Base-by-base conservation (phyloP, 2,797 vertebrate species). In the Sebastolobus alascanus region DNA sequence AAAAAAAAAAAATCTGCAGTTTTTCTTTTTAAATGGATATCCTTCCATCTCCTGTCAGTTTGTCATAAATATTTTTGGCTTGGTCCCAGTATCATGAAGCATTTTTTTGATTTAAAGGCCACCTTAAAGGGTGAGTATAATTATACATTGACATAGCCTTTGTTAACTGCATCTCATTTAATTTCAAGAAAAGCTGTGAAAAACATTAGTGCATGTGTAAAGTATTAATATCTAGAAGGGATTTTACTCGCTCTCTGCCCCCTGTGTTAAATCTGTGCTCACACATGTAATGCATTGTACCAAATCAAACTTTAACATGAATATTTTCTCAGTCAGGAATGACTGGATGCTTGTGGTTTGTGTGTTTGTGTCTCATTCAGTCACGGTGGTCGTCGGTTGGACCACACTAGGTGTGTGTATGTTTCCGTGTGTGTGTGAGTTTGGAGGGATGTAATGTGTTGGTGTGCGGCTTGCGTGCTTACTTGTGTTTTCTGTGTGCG, bases 381-480 rank as follows among this genome's bases (percentile, higher is more conserved):
- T 88, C 92, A 88, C 59, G 90, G 92, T 92, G 92, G 87, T 91
- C 90, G 89, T 75, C 5, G 83, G 75, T 86, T 20, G 85, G 93
- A 93, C 92, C 93, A 94, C 93, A 94, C 90, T 82, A 83, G 84
- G 89, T 83, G 89, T 83, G 83, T 66, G 83, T 83, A 56, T 89
- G 80, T 90, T 82, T 84, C 54, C 69, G 31, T 76, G 89, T 83
- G 89, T 90, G 31, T 76, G 69, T 73, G 76, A 75, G 70, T 79
- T 82, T 76, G 59, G 52, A 80, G 66, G 35, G 61, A 72, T 65
- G 69, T 54, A 29, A 52, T 73, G 77, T 75, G 68, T 71, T 25
- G 50, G 75, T 56, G 73, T 76, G 75, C 54, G 71, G 68, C 37
- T 4, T 13, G 66, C 69, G 11, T 83, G 64, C 20, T 59, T 29